Evolutionary conservation across 2,888 invertebrate genomes (phyloP).

Genomic region (Apodemia zela): DNA sequence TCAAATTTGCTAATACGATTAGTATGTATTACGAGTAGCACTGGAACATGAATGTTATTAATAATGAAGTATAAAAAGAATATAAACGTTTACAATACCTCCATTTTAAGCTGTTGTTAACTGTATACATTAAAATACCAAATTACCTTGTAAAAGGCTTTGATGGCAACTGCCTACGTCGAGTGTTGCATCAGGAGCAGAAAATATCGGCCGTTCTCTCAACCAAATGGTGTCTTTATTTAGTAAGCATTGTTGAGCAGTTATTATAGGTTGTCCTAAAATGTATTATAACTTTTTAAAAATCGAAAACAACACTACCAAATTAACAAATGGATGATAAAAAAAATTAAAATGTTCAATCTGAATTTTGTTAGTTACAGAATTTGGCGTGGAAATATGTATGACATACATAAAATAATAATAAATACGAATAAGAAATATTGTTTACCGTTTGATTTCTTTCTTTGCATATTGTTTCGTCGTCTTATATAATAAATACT

Average conservation of each 20-base stretch:
- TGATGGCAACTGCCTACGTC: conserved; percentile 71
- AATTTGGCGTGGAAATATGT: too few species aligned
- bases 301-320: not conserved
- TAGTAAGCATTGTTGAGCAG: conserved; percentile 73
- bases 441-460: conserved; percentile 65
- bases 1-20: too few species aligned
- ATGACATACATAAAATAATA: too few species aligned
- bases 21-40: too few species aligned
- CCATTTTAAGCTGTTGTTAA: too few species aligned
- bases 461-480: conserved; percentile 63
- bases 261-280: conserved; percentile 75
- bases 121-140: too few species aligned
- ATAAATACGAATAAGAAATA: too few species aligned
- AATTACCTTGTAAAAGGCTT: conserved; percentile 68
- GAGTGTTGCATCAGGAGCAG: conserved; percentile 57
- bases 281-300: conserved; percentile 48
- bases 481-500: conserved; percentile 68
- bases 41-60: too few species aligned
- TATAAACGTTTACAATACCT: too few species aligned
- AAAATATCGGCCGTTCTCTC: conserved; percentile 67
- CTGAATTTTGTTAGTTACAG: not conserved
- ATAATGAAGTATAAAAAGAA: too few species aligned
- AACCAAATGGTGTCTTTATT: conserved; percentile 77
- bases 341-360: not conserved
- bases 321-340: too few species aligned